Percentiles rank a stretch among this genome's conserved stretches.
Conservation (phyloP, 92 coral and sea anemone genomes). For the Epizoanthus ramosus region DNA sequence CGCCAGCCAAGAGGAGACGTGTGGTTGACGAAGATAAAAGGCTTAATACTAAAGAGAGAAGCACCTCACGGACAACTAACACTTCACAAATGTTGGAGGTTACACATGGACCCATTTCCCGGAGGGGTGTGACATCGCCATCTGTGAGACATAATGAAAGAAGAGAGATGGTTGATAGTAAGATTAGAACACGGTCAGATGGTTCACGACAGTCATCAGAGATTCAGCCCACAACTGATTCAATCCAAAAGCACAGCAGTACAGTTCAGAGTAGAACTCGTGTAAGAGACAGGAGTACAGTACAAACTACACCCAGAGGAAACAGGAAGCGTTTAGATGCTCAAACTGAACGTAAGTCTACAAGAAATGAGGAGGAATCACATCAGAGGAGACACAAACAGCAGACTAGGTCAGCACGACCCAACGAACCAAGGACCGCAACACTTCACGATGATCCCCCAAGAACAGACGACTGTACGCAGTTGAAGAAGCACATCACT, state of each 20-base stretch:
- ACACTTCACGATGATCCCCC: neutral
- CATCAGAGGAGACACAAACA: neutral
- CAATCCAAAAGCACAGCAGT: neutral
- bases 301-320: neutral
- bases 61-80: neutral
- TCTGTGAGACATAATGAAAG: neutral
- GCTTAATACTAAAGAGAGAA: neutral
- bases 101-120: neutral
- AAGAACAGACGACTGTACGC: neutral
- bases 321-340: neutral
- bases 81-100: neutral
- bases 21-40: conserved; percentile 1
- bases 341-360: neutral
- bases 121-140: neutral
- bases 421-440: neutral
- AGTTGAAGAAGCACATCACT: neutral
- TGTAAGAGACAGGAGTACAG: neutral
- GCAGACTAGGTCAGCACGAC: neutral
- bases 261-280: neutral
- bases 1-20: conserved; percentile 20
- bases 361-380: neutral
- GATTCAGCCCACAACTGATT: neutral
- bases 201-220: neutral
- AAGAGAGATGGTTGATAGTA: neutral
- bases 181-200: neutral